These are phyloP conservation scores for Haliaeetus leucogaster DNA, from an alignment of 2,113 vertebrate species.

Conservation along the genomic window DNA sequence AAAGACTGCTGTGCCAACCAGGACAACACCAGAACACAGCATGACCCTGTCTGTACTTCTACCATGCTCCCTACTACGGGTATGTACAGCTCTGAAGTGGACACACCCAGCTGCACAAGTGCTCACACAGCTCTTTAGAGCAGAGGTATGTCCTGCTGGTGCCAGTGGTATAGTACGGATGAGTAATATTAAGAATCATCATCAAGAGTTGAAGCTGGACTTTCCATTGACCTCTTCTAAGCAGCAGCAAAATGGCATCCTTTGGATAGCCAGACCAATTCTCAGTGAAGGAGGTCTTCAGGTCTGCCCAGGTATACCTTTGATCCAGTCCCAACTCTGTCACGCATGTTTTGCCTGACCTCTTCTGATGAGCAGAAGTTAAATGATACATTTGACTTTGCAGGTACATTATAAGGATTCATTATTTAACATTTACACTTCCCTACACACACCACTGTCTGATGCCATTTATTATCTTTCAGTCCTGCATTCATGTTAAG, in stretches of 20 bases:
- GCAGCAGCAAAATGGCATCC: background rate
- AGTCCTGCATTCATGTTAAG: background rate
- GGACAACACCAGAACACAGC: background rate
- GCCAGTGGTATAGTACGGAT: background rate
- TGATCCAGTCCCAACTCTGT: background rate
- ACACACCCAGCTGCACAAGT: background rate
- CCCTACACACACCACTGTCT: background rate
- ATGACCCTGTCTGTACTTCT: background rate
- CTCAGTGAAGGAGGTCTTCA: background rate
- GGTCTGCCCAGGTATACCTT: background rate
- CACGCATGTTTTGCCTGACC: background rate
- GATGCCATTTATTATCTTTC: background rate
- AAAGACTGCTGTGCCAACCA: background rate
- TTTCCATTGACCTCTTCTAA: background rate
- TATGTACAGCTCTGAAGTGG: background rate
- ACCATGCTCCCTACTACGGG: background rate
- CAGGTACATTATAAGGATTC: background rate
- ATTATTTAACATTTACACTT: background rate
- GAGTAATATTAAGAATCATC: background rate
- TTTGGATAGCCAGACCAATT: background rate
- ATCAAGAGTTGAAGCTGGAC: background rate
- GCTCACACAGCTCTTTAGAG: background rate
- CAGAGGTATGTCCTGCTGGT: background rate
- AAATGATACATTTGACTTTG: slow-evolving; percentile 3
- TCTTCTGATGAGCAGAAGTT: background rate